Evolutionary conservation across 2,888 invertebrate genomes (phyloP), one percentile per base, ranked within the genome.

Genomic region (Ferdinandea cuprea): DNA sequence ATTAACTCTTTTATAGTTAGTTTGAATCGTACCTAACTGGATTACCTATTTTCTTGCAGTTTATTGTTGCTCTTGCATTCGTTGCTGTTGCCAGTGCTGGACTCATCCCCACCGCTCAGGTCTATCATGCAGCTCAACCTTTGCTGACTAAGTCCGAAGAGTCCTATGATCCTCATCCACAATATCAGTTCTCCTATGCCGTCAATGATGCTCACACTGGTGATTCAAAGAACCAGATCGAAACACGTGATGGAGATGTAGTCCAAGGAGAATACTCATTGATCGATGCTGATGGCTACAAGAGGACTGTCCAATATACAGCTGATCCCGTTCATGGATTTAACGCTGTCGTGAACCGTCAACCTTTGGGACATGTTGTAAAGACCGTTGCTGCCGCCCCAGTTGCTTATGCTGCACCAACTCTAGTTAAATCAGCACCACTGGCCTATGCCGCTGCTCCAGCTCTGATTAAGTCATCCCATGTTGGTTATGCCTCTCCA

Each of bases 261-360:
- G 91, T 91, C 42, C 89, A 91, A 71, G 91, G 91, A 21, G 88
- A 88, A 85, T 91, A 91, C 87, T 90, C 90, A 28, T 86, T 92
- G 32, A 87, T 91, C 65, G 91, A 91, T 76, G 80, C 91, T 50
- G 91, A 91, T 87, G 91, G 91, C 54, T 88, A 88, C 85, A 91
- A 89, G 86, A 88, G 92, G 85, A 90, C 88, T 65, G 92, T 92
- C 15, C 89, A 91, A 44, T 92, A 92, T 87, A 89, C 89, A 50
- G 91, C 91, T 77, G 91, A 91, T 86, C 86, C 88, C 9, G 88
- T 89, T 79, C 89, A 90, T 85, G 91, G 92, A 85, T 91, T 92
- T 88, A 91, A 91, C 85, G 92, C 91, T 58, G 89, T 91, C 54
- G 92, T 91, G 15, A 89, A 88, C 86, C 91, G 89, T 77, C 90